Percentiles rank a stretch among this genome's conserved stretches.
phyloP scores from a whole-genome alignment of 2,888 invertebrate species.

The Gonocerus acuteangulatus region DNA sequence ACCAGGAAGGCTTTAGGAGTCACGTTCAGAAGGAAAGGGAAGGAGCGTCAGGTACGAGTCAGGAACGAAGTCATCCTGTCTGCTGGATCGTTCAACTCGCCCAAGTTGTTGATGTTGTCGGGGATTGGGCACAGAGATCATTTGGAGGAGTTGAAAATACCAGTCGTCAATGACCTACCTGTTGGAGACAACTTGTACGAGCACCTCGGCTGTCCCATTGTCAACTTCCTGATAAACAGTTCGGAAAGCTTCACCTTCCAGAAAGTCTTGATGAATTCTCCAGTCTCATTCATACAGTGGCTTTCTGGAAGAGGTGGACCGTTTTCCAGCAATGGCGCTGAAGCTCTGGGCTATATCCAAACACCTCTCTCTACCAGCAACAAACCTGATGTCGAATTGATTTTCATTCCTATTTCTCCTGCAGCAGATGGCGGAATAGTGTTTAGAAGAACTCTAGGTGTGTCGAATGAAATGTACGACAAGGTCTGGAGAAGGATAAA shows the following conservation, averaged over 20 bases:
- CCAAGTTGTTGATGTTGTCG: constrained; percentile 76
- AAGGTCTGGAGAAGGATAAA: constrained; percentile 47
- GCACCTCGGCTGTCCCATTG: constrained; percentile 30
- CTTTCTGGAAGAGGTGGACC: constrained; percentile 56
- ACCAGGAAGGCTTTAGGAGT: constrained; percentile 51
- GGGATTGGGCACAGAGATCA: constrained; percentile 59
- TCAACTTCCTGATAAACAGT: constrained; percentile 30
- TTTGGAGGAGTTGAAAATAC: constrained; percentile 48
- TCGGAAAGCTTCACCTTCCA: constrained; percentile 25
- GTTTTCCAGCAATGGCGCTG: constrained; percentile 53
- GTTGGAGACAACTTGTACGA: constrained; percentile 54
- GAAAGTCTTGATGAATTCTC: constrained; percentile 19
- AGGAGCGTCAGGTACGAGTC: constrained; percentile 48
- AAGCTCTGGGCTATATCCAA: constrained; percentile 65
- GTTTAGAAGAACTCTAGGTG: constrained; percentile 53
- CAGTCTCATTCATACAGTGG: constrained; percentile 50
- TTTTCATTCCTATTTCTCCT: constrained; percentile 67
- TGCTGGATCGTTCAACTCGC: constrained; percentile 69
- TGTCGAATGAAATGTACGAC: constrained; percentile 54
- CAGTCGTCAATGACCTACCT: constrained; percentile 50
- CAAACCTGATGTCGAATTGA: constrained; percentile 73
- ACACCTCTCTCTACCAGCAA: constrained; percentile 54
- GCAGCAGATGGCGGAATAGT: constrained; percentile 54
- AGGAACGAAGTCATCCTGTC: constrained; percentile 63
- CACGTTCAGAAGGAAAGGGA: constrained; percentile 46